These are phyloP conservation scores for Hippopotamus amphibius DNA, from an alignment of 2,113 vertebrate species.

Conservation along the genomic window DNA sequence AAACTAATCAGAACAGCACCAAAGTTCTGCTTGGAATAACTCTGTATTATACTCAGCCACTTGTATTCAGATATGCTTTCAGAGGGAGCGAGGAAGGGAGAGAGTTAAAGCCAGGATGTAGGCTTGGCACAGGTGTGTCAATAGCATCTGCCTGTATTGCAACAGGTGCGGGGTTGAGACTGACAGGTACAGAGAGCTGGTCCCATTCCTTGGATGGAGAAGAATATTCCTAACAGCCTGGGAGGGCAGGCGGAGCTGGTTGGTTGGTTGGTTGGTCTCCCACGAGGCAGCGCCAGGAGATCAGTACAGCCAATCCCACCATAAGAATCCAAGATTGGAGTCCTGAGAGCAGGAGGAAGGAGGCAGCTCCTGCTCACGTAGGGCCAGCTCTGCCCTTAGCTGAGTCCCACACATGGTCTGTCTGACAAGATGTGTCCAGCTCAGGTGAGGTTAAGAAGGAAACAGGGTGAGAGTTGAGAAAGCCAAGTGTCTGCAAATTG, in stretches of 20 bases:
- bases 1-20: neutral
- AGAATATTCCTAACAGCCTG: neutral
- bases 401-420: neutral
- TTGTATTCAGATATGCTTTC: neutral
- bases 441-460: neutral
- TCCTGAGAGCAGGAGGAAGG: neutral
- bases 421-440: neutral
- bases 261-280: neutral
- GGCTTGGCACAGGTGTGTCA: neutral
- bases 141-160: neutral
- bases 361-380: neutral
- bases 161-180: neutral
- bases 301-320: too few species aligned
- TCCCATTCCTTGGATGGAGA: neutral
- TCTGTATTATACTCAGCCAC: neutral
- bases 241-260: neutral
- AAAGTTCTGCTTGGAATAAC: neutral
- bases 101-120: neutral
- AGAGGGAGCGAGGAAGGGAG: neutral
- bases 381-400: neutral
- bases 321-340: neutral
- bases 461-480: neutral
- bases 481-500: neutral
- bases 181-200: neutral
- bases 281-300: neutral